Conservation (phyloP, 2,797 vertebrate genomes). For the Siniperca scherzeri region DNA sequence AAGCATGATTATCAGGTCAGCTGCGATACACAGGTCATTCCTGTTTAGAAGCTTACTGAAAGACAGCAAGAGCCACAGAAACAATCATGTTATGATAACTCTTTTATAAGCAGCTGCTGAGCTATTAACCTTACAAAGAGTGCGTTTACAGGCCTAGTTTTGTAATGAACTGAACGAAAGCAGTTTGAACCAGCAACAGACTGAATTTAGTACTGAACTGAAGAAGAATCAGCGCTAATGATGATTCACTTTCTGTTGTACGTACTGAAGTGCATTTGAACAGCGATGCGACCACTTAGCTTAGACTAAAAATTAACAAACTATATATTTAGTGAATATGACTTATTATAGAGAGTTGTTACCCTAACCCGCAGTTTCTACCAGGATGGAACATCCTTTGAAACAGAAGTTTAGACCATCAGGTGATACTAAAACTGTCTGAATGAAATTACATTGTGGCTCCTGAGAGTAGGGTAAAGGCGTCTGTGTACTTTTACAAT, state of each 20-base stretch:
- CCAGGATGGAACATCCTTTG: neutral
- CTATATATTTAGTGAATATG: neutral
- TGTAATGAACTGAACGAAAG: neutral
- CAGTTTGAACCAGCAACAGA: neutral
- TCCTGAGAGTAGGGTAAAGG: neutral
- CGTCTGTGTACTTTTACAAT: neutral
- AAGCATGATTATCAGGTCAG: slow-evolving; percentile 17
- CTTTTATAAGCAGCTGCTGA: neutral
- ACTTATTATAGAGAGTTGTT: too few species aligned
- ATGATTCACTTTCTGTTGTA: neutral
- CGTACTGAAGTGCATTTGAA: neutral
- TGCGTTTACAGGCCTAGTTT: neutral
- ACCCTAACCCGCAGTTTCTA: neutral
- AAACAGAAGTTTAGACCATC: neutral
- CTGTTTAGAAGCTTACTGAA: slow-evolving; percentile 14
- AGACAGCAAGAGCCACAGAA: slow-evolving; percentile 13
- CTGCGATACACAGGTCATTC: slow-evolving; percentile 1
- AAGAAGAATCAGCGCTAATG: neutral
- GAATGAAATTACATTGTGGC: neutral
- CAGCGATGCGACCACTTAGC: neutral
- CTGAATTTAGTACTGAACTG: neutral
- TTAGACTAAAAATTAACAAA: neutral
- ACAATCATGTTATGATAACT: neutral
- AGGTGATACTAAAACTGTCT: neutral
- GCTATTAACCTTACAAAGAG: slow-evolving; percentile 9